Conservation (phyloP, 1,140 invertebrate species). For the Neodiprion fabricii region DNA sequence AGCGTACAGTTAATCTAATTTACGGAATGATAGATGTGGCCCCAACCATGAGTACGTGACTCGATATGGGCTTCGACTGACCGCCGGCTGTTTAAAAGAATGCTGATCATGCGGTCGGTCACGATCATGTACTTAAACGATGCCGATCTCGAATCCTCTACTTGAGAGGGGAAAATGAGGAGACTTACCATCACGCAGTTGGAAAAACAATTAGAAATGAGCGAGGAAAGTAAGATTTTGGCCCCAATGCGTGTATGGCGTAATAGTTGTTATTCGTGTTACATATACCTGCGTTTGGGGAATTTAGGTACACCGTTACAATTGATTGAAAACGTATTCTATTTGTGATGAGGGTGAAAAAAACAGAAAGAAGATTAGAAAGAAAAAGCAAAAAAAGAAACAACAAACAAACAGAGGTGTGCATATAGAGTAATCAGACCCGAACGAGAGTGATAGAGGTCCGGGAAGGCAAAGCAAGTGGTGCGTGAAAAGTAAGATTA, state of each 20-base stretch:
- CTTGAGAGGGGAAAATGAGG: neutral
- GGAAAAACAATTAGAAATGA: no score
- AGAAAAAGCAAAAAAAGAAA: no score
- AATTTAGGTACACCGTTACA: neutral
- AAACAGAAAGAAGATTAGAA: neutral
- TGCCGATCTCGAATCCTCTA: neutral
- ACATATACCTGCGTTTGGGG: neutral
- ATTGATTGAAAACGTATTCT: neutral
- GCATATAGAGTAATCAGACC: neutral
- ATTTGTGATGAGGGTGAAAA: neutral
- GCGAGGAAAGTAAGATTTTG: no score
- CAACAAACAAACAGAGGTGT: no score
- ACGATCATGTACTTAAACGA: neutral
- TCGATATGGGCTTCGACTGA: neutral
- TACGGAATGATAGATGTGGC: neutral
- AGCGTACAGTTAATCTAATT: constrained; percentile 1
- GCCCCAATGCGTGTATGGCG: neutral
- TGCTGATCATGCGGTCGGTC: neutral
- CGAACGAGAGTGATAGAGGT: neutral
- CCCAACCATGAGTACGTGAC: neutral
- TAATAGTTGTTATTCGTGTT: neutral
- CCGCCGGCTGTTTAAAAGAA: neutral
- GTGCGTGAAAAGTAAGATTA: neutral
- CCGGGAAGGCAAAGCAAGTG: neutral
- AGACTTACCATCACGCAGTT: neutral